A percentile compares a stretch with the other conserved stretches of the same genome.
phyloP scores from a whole-genome alignment of 1,140 invertebrate genomes.

The Platorchestia sp. region DNA sequence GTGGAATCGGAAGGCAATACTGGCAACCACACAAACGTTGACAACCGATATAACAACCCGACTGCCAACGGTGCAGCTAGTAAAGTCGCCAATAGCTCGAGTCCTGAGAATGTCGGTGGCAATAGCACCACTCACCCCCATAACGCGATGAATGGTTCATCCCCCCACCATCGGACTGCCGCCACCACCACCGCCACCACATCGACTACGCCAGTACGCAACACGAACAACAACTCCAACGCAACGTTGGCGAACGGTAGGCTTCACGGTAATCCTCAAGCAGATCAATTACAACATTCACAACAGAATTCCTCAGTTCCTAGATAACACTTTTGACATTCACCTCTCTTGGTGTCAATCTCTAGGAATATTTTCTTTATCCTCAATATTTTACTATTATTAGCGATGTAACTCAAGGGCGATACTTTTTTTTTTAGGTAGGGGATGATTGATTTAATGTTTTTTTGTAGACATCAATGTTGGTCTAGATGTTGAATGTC shows the following conservation, averaged over 20 bases:
- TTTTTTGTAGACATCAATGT: background rate
- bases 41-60: conserved; percentile 8
- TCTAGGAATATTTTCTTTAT: background rate
- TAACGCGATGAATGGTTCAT: conserved; percentile 12
- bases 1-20: background rate
- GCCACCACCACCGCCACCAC: background rate
- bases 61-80: background rate
- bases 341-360: background rate
- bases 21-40: background rate
- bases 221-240: conserved; percentile 9
- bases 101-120: background rate
- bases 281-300: background rate
- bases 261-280: conserved; percentile 8
- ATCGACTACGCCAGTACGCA: background rate
- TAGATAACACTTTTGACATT: conserved; percentile 21
- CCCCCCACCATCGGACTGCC: background rate
- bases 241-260: background rate
- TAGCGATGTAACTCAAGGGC: background rate
- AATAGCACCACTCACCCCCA: background rate
- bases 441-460: background rate
- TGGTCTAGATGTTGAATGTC: background rate
- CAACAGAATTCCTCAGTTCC: conserved; percentile 23
- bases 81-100: background rate
- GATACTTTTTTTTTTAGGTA: background rate
- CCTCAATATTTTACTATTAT: conserved; percentile 19